Evolutionary conservation across 2,113 vertebrate genomes (phyloP).

Genomic region (Trachemys scripta): DNA sequence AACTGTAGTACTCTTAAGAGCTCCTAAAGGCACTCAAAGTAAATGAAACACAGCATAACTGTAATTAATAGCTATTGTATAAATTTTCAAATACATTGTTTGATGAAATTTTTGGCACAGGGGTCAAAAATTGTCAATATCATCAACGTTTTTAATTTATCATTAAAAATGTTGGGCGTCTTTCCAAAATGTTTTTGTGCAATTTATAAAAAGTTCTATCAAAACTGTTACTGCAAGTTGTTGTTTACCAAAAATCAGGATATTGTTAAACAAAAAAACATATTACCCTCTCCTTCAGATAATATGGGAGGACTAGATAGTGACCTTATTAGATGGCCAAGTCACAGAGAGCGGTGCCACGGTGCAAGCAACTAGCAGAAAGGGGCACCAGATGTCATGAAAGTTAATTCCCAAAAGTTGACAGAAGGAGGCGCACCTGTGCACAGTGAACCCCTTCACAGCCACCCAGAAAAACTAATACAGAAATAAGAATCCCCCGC

Average conservation of each 20-base stretch:
- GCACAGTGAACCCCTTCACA: neutral
- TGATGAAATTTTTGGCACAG: neutral
- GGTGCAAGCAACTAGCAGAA: neutral
- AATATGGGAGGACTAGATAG: no score
- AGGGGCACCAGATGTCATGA: neutral
- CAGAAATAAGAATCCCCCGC: neutral
- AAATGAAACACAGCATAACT: neutral
- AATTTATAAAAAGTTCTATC: neutral
- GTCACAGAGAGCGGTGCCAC: neutral
- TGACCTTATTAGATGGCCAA: neutral
- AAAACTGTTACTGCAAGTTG: neutral
- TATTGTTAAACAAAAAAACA: neutral
- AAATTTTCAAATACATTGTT: neutral
- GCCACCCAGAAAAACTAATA: neutral
- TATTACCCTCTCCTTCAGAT: neutral
- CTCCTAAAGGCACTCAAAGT: neutral
- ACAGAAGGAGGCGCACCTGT: no score
- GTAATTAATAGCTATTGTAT: accelerated
- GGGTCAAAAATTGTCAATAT: neutral
- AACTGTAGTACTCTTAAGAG: neutral
- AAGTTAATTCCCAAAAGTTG: neutral
- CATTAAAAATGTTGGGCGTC: neutral
- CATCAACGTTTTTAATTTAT: neutral
- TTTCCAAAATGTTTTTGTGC: neutral
- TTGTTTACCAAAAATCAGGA: neutral